These are phyloP conservation scores for Drosophila mettleri DNA, from an alignment of 2,888 invertebrate genomes.

Conservation along the genomic window DNA sequence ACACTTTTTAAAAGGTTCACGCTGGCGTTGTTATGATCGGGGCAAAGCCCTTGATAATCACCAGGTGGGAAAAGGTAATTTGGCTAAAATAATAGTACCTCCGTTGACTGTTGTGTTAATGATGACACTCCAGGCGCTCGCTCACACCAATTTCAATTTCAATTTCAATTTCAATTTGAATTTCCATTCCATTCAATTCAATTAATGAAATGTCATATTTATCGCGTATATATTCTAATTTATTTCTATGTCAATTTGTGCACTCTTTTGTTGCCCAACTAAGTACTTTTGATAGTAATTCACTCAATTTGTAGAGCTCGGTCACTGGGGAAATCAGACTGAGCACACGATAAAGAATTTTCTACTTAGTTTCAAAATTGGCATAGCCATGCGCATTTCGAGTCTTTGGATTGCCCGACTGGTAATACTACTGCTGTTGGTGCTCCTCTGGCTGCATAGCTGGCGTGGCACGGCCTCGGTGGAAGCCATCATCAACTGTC, in stretches of 20 bases:
- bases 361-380: conserved; percentile 43
- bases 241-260: conserved; percentile 20
- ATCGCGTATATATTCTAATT: conserved; percentile 12
- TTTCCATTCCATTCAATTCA: no score
- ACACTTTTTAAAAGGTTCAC: conserved; percentile 2
- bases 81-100: conserved; percentile 4
- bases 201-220: conserved; percentile 38
- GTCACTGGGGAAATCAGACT: conserved; percentile 63
- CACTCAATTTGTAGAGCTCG: conserved; percentile 55
- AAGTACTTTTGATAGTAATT: conserved; percentile 44
- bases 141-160: conserved; percentile 1
- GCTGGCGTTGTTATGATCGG: conserved; percentile 11
- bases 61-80: conserved; percentile 46
- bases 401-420: conserved; percentile 16
- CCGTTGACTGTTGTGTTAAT: conserved; percentile 23
- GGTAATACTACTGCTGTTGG: conserved; percentile 6
- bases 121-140: conserved; percentile 26
- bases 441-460: conserved; percentile 40
- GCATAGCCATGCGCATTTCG: conserved; percentile 43
- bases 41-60: conserved; percentile 36
- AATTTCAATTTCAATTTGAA: conserved; percentile 1
- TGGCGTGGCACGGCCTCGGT: conserved; percentile 18
- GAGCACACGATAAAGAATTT: conserved; percentile 45
- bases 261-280: conserved; percentile 38
- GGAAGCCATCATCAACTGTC: conserved; percentile 64